Base-by-base conservation (phyloP, 2,888 invertebrate genomes). In the Trichogramma dendrolimi region DNA sequence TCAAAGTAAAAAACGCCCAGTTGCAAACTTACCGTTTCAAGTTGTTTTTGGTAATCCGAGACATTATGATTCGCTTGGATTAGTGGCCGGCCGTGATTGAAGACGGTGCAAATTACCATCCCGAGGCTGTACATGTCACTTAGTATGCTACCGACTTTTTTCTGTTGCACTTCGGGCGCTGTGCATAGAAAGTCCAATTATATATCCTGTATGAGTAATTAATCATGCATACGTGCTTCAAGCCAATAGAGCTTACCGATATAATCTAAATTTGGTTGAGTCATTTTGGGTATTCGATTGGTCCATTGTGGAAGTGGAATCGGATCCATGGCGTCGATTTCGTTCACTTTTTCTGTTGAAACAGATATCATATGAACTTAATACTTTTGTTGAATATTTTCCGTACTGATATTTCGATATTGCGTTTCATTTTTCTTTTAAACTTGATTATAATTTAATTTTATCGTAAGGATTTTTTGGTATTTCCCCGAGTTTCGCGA, bases 101-200 rank as follows among this genome's bases (percentile, higher is more conserved):
- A 97, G 61, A 97, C 86, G 62, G 96, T 87, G 77, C 93, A 94
- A 71, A 98, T 89, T 58, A 96, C 89, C 86, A 98, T 89, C 14
- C 97, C 98, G 69, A 98, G 82, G 0, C 96, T 95, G 81, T 91
- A 99, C 91, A 98, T 96, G 80, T 99, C 98, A 71, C 95, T 95
- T 51, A 92, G 84, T 58, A 92, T 89, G 76, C 91, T 92, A 81
- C 91, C 91, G 55, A 86, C 84, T 40, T 91, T 91, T 71, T 86
- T 86, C 40, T 86, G 85, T 81, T 97, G 96, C 50, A 92, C 88
- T 83, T 99, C 98, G 1, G 98, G 98, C 58, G 98, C 97, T 89
- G 41, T 52, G 40, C 11, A 11, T 27, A 14, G 8, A 4, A 6
- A 7, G 14, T 14, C 11, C 10, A 47, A 58, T 49, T 14, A 56